Base-by-base conservation (phyloP, 2,888 invertebrate genomes). In the Asteroscopus sphinx region DNA sequence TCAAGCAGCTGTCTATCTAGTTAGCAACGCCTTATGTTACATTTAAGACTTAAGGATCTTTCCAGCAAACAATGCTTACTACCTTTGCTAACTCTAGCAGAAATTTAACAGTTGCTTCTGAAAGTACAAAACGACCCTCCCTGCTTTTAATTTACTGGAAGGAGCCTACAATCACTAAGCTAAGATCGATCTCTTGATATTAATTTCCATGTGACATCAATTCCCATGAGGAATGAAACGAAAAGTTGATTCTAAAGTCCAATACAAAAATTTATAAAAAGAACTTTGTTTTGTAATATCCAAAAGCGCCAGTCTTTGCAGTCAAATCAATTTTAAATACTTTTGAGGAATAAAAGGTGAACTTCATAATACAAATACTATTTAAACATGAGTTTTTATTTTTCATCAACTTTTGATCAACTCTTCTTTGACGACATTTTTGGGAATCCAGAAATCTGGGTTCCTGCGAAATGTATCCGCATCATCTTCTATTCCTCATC, bases 171-270 rank as follows among this genome's bases (percentile, higher is more conserved):
- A 67, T 82, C 88, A 89, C 73, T 91, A 90, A 90, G 87, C 85
- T 93, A 91, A 92, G 88, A 85, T 91, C 89, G 82, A 88, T 87
- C 78, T 90, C 84, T 88, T 83, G 76, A 83, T 85, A 84, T 77
- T 75, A 81, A 76, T 80, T 74, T 81, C 77, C 89, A 83, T 85
- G 83, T 86, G 82, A 91, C 91, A 91, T 92, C 81, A 90, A 87
- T 92, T 93, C 91, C 91, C 84, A 88, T 86, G 90, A 93, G 93
- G 93, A 93, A 94, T 91, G 93, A 94, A 94, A 94, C 93, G 93
- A 94, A 94, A 93, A 92, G 80, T 88, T 83, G 76, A 89, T 85
- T 82, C 79, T 77, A 67, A 67, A 81, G 77, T 82, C 86, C 89
- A 85, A 80, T 80, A 79, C 66, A 75, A 72, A 77, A 76, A 76